These are phyloP conservation scores for Scartelaos histophorus DNA, from an alignment of 2,113 vertebrate species.

Conservation along the genomic window DNA sequence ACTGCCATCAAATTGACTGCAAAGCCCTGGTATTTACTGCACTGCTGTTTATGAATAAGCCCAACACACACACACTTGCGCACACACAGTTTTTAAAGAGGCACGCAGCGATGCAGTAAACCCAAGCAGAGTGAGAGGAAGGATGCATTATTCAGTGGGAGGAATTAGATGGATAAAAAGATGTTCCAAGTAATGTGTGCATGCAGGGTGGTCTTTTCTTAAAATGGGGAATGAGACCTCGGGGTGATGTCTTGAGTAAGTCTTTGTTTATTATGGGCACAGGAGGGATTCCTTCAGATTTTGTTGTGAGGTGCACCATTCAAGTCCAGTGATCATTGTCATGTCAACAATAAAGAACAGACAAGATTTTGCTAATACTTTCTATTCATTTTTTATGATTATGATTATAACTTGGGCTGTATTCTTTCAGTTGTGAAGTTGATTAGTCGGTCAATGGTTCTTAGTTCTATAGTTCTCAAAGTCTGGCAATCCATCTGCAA, in stretches of 20 bases:
- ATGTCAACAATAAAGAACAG: background rate
- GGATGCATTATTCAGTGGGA: slow-evolving; percentile 74
- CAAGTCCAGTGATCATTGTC: background rate
- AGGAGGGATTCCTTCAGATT: background rate
- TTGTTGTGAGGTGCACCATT: background rate
- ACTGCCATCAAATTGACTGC: slow-evolving; percentile 76
- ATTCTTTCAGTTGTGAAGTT: too few species aligned
- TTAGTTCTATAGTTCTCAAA: too few species aligned
- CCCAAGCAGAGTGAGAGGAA: slow-evolving; percentile 58
- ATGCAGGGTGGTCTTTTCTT: slow-evolving; percentile 47
- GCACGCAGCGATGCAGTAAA: slow-evolving; percentile 67
- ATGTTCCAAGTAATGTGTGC: slow-evolving; percentile 70
- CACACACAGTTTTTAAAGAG: slow-evolving; percentile 50
- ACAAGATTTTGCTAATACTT: too few species aligned
- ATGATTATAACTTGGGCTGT: too few species aligned
- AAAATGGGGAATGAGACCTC: slow-evolving; percentile 52
- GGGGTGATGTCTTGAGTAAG: slow-evolving; percentile 52
- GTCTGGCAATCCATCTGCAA: too few species aligned
- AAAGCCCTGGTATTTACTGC: slow-evolving; percentile 75
- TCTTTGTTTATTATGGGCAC: slow-evolving; percentile 40
- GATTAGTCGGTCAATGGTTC: too few species aligned
- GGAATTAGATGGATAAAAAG: slow-evolving; percentile 79
- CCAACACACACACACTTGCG: background rate
- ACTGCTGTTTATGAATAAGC: slow-evolving; percentile 73
- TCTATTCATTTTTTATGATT: too few species aligned